Evolutionary conservation across 37 sponge, comb jelly and placozoan species (phyloP).

Genomic region (Diacarnus erythraeanus): DNA sequence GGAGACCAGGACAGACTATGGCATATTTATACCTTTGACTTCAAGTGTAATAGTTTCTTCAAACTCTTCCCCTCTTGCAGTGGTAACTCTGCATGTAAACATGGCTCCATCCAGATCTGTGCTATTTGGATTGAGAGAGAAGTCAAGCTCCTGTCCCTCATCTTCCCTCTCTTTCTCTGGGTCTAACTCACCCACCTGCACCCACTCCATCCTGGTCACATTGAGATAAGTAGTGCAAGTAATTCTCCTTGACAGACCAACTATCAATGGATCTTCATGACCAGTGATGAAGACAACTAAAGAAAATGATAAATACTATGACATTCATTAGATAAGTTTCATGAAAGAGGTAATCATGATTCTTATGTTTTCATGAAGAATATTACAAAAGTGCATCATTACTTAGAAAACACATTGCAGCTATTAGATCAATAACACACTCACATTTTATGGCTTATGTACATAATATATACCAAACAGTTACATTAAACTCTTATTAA

Average conservation of each 20-base stretch:
- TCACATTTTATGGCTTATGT: too few relatives aligned
- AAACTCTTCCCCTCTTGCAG: background rate
- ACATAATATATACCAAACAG: too few relatives aligned
- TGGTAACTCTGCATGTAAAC: background rate
- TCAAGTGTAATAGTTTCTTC: background rate
- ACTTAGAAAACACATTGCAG: too few relatives aligned
- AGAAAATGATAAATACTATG: too few relatives aligned
- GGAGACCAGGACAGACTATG: background rate
- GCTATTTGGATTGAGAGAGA: background rate
- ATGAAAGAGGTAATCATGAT: too few relatives aligned
- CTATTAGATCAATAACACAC: too few relatives aligned
- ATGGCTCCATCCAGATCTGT: background rate
- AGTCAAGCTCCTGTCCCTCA: background rate
- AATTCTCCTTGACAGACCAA: background rate
- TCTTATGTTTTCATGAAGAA: too few relatives aligned
- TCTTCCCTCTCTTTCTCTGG: background rate
- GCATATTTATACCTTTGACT: background rate
- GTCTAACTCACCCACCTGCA: background rate
- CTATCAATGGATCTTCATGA: conserved; percentile 1
- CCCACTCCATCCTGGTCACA: conserved; percentile 9
- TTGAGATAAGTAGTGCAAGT: conserved; percentile 11
- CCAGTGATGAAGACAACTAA: too few relatives aligned
- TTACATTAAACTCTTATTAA: too few relatives aligned
- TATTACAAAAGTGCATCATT: too few relatives aligned
- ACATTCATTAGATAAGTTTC: too few relatives aligned